A percentile compares a stretch with the other conserved stretches of the same genome.
phyloP scores from a whole-genome alignment of 1,140 invertebrate genomes.

The Batillaria attramentaria region DNA sequence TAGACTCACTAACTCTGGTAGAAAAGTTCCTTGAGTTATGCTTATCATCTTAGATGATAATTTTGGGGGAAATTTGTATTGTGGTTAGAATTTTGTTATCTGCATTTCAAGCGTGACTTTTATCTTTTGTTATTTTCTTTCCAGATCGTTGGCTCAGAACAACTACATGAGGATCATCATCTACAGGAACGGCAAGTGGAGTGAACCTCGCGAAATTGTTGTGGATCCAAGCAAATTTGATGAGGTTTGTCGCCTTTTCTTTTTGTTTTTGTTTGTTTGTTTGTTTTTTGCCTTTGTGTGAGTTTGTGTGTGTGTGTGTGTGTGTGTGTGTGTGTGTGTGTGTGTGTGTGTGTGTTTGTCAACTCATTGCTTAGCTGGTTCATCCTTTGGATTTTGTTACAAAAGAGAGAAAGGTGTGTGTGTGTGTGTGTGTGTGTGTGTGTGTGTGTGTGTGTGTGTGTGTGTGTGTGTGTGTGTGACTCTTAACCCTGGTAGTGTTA shows the following conservation, averaged over 20 bases:
- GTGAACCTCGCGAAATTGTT: slow-evolving; percentile 65
- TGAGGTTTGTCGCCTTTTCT: slow-evolving; percentile 56
- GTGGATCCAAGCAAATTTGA: slow-evolving; percentile 63
- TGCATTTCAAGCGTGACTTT: not conserved
- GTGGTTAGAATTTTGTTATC: not conserved
- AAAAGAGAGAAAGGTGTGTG: too few species aligned
- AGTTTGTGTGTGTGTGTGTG: not conserved
- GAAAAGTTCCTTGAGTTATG: too few species aligned
- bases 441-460: too few species aligned
- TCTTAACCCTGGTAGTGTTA: too few species aligned
- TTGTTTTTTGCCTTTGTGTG: not conserved
- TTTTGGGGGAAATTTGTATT: not conserved
- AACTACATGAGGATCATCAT: slow-evolving; percentile 65
- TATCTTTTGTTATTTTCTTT: slow-evolving; percentile 25
- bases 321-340: slow-evolving; percentile 2
- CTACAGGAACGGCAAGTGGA: slow-evolving; percentile 65
- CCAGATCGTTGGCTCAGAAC: slow-evolving; percentile 59
- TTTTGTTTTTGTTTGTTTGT: too few species aligned
- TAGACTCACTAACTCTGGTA: too few species aligned
- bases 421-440: not conserved
- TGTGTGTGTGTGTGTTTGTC: not conserved
- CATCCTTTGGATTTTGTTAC: not conserved
- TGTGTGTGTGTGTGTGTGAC: too few species aligned
- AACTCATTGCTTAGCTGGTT: too few species aligned
- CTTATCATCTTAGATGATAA: not conserved